These are phyloP conservation scores for Masnerella sp. DNA, from an alignment of 2,888 invertebrate genomes.

Conservation along the genomic window DNA sequence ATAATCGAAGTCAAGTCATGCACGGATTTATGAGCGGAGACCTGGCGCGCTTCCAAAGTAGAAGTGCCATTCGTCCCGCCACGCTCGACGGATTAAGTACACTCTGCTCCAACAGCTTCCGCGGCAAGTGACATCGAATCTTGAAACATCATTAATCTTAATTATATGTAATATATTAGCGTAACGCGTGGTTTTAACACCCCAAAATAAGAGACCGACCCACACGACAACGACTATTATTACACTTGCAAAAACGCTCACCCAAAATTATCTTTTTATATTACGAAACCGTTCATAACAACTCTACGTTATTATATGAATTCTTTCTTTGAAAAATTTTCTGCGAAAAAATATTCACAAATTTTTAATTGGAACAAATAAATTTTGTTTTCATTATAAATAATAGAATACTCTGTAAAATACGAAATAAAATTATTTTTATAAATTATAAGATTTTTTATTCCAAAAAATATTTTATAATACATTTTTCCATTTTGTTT, in stretches of 20 bases:
- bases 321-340: no score
- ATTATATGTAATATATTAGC: conserved; percentile 52
- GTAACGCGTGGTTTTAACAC: conserved; percentile 39
- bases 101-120: conserved; percentile 43
- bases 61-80: conserved; percentile 50
- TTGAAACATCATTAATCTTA: conserved; percentile 56
- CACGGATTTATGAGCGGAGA: conserved; percentile 57
- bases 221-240: conserved; percentile 25
- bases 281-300: no score
- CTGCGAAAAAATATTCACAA: no score
- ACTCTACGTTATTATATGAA: no score
- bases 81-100: conserved; percentile 49
- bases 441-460: no score
- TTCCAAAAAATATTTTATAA: no score
- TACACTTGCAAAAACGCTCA: neutral
- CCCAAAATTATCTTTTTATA: no score
- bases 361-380: no score
- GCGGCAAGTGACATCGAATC: conserved; percentile 52
- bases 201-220: conserved; percentile 26
- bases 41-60: conserved; percentile 57
- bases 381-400: no score
- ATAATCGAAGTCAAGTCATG: conserved; percentile 59
- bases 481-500: no score
- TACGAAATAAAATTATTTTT: no score
- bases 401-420: no score